Percentiles rank a stretch among this genome's conserved stretches.
These are phyloP conservation scores for Sciaenops ocellatus DNA, from an alignment of 2,797 vertebrate species.

Conservation along the genomic window DNA sequence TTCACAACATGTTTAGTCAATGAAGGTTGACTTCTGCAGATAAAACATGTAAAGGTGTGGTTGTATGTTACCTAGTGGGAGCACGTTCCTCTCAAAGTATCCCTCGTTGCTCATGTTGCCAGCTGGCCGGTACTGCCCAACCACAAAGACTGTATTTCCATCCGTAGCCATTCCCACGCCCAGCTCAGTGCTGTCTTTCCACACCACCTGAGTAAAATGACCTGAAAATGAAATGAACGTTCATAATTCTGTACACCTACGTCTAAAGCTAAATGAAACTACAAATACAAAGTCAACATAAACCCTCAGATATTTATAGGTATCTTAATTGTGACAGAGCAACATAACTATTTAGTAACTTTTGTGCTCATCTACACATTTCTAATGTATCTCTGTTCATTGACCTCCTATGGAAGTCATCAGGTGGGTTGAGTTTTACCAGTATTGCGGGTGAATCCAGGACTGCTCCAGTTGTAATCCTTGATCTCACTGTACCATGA, in stretches of 20 bases:
- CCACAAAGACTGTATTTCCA: conserved; percentile 61
- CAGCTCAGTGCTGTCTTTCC: conserved; percentile 74
- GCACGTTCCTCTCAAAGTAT: conserved; percentile 74
- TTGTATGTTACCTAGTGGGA: conserved; percentile 53
- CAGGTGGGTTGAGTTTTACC: conserved; percentile 60
- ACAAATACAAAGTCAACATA: no score
- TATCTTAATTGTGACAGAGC: no score
- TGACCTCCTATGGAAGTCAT: background rate
- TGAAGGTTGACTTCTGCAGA: background rate
- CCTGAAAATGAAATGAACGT: conserved; percentile 59
- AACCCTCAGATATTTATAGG: no score
- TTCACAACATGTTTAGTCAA: background rate
- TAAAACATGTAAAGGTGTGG: background rate
- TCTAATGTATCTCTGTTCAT: no score
- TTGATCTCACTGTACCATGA: conserved; percentile 83
- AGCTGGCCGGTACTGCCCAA: conserved; percentile 77
- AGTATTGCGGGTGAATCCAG: conserved; percentile 54
- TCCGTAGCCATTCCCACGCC: conserved; percentile 77
- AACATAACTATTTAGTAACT: no score
- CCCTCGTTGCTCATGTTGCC: conserved; percentile 69
- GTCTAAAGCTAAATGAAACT: background rate
- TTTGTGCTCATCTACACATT: no score
- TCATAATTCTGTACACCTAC: background rate
- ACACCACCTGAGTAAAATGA: conserved; percentile 85
- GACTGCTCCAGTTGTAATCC: conserved; percentile 70